Evolutionary conservation across 2,113 vertebrate genomes (phyloP), one percentile per base, ranked within the genome.

Genomic region (Chionodraco myersi): DNA sequence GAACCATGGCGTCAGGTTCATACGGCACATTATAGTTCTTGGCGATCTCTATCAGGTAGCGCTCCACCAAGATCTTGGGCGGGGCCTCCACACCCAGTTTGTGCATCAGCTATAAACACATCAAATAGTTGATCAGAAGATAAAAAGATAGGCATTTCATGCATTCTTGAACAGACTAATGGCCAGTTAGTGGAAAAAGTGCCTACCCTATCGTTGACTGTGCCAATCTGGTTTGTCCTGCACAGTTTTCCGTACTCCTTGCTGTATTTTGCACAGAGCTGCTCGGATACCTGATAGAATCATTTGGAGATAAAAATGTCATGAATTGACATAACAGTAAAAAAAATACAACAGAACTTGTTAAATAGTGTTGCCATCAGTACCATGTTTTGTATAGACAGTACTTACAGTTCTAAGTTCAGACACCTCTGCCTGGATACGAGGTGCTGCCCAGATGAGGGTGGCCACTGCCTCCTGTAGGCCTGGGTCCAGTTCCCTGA

Each of bases 1-100:
- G 96, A 84, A 98, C 98, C 91, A 98, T 96, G 0, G 98, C 97
- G 34, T 99, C 98, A 10, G 98, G 97, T 49, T 99, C 98, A 54
- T 98, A 99, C 2, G 97, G 97, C 8, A 99, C 97, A 5, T 96
- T 99, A 82, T 99, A 99, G 92, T 99, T 99, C 94, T 99, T 99
- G 57, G 98, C 98, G 14, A 99, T 99, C 94, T 99, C 98, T 1
- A 99, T 99, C 88, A 99, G 94, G 83, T 99, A 99, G 76, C 97
- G 95, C 87, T 99, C 98, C 83, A 99, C 98, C 79, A 99, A 90
- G 85, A 99, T 99, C 94, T 98, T 99, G 63, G 98, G 98, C 3
- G 98, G 98, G 0, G 98, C 96, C 90, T 99, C 97, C 72, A 99
- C 95, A 0, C 97, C 97, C 87, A 99, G 87, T 86, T 99, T 99